Evolutionary conservation across 2,888 invertebrate species (phyloP).

Genomic region (Drosophila paranaensis): DNA sequence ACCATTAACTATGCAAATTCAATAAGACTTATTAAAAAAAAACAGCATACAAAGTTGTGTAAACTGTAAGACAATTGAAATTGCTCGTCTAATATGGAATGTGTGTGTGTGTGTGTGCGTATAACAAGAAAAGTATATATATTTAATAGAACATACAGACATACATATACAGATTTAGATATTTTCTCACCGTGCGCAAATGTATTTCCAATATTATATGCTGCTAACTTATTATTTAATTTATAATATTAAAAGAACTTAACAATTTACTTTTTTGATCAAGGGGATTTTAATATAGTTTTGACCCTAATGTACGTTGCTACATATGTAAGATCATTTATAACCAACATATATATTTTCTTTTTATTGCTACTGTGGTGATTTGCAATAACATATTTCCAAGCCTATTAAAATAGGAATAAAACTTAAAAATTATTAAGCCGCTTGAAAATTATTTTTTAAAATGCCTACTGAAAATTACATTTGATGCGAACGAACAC

Average conservation of each 20-base stretch:
- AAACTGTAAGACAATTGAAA: slow-evolving; percentile 50
- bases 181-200: not conserved
- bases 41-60: slow-evolving; percentile 49
- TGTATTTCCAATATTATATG: not conserved
- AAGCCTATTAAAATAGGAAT: no score
- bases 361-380: no score
- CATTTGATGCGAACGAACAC: no score
- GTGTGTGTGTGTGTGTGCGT: not conserved
- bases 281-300: not conserved
- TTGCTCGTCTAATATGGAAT: slow-evolving; percentile 45
- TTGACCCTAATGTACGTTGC: no score
- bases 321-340: no score
- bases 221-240: not conserved
- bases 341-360: no score
- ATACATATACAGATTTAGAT: not conserved
- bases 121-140: not conserved
- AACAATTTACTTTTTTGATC: not conserved
- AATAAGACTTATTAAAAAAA: slow-evolving; percentile 39
- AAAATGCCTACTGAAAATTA: no score
- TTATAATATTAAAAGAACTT: not conserved
- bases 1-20: slow-evolving; percentile 61
- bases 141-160: not conserved
- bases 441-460: no score
- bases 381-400: no score
- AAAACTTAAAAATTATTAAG: no score